Conservation (phyloP, 2,888 invertebrate genomes). For the Dascillus cervinus region DNA sequence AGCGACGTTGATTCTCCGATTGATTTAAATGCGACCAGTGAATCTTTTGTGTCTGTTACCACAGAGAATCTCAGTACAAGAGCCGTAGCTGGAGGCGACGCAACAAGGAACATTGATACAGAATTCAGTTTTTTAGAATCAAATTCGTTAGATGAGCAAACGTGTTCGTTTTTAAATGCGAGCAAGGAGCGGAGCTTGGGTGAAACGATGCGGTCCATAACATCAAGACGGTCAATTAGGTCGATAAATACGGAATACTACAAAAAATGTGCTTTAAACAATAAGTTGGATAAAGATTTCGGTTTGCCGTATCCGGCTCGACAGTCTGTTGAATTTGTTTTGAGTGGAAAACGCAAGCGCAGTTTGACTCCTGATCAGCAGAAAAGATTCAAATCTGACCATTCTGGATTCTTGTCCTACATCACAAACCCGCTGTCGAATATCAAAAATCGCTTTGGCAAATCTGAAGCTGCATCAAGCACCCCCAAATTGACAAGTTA, state of each 20-base stretch:
- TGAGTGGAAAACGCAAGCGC: constrained; percentile 30
- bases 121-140: constrained; percentile 20
- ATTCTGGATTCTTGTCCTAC: constrained; percentile 26
- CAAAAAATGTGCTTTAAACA: constrained; percentile 7
- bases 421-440: constrained; percentile 30
- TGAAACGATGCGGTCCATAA: constrained; percentile 26
- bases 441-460: constrained; percentile 25
- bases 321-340: constrained; percentile 23
- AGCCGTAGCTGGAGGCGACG: constrained; percentile 31
- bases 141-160: constrained; percentile 15
- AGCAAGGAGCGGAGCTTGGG: constrained; percentile 27
- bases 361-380: constrained; percentile 27
- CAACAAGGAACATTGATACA: constrained; percentile 28
- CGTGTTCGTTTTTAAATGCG: constrained; percentile 21
- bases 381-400: constrained; percentile 26
- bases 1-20: not conserved
- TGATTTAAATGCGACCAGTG: constrained; percentile 10
- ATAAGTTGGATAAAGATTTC: constrained; percentile 11
- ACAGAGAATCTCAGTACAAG: constrained; percentile 27
- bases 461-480: constrained; percentile 24
- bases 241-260: constrained; percentile 7
- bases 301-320: constrained; percentile 18
- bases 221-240: constrained; percentile 17
- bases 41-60: constrained; percentile 11
- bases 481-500: constrained; percentile 35